Percentiles rank a stretch among this genome's conserved stretches.
These are phyloP conservation scores for Ptycholaimellus sp. DNA, from an alignment of 2,888 invertebrate species.

Conservation along the genomic window DNA sequence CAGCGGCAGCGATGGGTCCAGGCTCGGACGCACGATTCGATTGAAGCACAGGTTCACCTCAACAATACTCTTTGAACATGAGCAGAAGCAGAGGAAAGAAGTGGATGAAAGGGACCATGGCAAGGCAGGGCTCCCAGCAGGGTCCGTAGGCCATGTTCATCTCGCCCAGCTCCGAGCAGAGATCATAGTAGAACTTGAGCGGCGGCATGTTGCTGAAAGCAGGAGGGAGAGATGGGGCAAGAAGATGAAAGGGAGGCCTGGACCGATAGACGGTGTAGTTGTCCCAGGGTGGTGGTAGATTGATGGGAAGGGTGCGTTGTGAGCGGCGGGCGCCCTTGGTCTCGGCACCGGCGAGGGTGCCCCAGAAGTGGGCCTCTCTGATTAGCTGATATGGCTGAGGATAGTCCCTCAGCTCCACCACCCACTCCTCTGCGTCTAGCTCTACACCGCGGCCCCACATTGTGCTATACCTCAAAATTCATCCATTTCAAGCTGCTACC, in stretches of 20 bases:
- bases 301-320: constrained; percentile 31
- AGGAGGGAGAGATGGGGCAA: too few species aligned
- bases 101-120: constrained; percentile 34
- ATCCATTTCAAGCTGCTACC: too few species aligned
- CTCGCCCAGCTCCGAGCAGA: constrained; percentile 33
- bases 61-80: too few species aligned
- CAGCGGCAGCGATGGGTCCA: constrained; percentile 71
- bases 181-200: constrained; percentile 86
- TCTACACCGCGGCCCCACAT: constrained; percentile 73
- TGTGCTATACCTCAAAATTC: too few species aligned
- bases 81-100: too few species aligned
- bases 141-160: constrained; percentile 86
- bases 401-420: constrained; percentile 68
- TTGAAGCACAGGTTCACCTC: constrained; percentile 21
- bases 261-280: too few species aligned
- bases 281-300: constrained; percentile 66
- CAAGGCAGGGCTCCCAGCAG: constrained; percentile 92
- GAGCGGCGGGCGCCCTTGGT: constrained; percentile 8
- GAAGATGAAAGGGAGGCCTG: too few species aligned
- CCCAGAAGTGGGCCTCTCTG: constrained; percentile 59
- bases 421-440: constrained; percentile 58
- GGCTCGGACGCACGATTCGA: constrained; percentile 37
- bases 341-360: constrained; percentile 67
- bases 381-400: constrained; percentile 71
- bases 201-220: constrained; percentile 66